These are phyloP conservation scores for Psammodynastes pulverulentus DNA, from an alignment of 2,113 vertebrate species.

Conservation along the genomic window DNA sequence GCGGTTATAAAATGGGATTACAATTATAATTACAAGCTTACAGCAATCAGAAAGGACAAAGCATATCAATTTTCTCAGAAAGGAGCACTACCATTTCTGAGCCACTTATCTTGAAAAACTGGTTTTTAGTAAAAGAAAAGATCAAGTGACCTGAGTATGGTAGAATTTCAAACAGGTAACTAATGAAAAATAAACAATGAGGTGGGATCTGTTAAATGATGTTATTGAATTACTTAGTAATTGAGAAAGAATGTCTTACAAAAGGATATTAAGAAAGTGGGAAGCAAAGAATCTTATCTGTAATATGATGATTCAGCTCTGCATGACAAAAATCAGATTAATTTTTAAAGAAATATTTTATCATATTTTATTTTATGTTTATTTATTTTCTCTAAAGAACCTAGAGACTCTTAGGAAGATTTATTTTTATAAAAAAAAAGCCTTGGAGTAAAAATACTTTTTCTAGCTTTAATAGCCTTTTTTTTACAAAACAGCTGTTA, in stretches of 20 bases:
- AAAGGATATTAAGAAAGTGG: neutral
- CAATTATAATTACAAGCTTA: neutral
- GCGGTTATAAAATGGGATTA: neutral
- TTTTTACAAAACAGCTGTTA: neutral
- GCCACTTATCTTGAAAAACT: neutral
- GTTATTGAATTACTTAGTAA: neutral
- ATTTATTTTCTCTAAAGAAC: neutral
- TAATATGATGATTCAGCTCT: neutral
- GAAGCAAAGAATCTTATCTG: neutral
- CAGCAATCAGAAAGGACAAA: neutral
- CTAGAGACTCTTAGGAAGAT: neutral
- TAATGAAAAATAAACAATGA: neutral
- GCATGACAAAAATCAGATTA: neutral
- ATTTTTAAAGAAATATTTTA: neutral
- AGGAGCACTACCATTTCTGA: neutral
- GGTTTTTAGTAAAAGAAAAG: neutral
- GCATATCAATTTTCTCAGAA: neutral
- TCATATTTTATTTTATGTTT: neutral
- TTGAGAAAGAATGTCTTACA: neutral
- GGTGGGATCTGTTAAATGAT: neutral
- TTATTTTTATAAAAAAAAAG: neutral
- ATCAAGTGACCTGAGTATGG: neutral
- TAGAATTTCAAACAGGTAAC: neutral
- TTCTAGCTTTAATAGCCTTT: neutral
- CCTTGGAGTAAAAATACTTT: neutral